phyloP scores from a whole-genome alignment of 2,888 invertebrate genomes.

The Deroplatys truncata region DNA sequence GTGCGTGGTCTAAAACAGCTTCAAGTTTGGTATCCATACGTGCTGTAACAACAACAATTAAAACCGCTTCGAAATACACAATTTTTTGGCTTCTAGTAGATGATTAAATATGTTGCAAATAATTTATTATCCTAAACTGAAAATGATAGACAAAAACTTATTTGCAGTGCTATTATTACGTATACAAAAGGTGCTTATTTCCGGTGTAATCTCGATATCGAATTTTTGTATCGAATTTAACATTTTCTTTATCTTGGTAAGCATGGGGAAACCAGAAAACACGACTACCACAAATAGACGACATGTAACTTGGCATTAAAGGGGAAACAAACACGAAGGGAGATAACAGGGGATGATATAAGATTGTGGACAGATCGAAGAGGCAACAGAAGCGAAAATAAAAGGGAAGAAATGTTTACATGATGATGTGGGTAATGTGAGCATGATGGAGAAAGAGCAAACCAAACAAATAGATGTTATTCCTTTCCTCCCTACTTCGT shows the following conservation, averaged over 20 bases:
- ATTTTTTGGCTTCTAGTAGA: too few relatives aligned
- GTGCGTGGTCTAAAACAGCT: too few relatives aligned
- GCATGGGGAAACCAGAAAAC: not conserved
- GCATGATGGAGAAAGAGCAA: not conserved
- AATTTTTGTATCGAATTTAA: too few relatives aligned
- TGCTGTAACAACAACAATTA: too few relatives aligned
- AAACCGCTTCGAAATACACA: too few relatives aligned
- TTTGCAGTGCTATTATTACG: too few relatives aligned
- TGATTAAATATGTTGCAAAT: too few relatives aligned
- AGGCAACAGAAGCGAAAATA: not conserved
- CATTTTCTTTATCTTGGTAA: not conserved
- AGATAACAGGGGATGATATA: not conserved
- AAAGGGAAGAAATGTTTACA: not conserved
- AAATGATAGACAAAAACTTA: too few relatives aligned
- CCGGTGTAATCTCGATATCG: too few relatives aligned
- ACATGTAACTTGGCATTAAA: not conserved
- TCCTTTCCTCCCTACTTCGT: not conserved
- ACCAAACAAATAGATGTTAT: not conserved
- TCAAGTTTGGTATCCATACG: too few relatives aligned
- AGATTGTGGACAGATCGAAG: not conserved
- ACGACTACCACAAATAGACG: not conserved
- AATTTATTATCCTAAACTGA: too few relatives aligned
- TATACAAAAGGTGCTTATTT: too few relatives aligned
- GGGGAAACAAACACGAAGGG: not conserved
- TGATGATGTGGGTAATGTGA: not conserved